Evolutionary conservation across 2,888 invertebrate genomes (phyloP), one percentile per base, ranked within the genome.

Genomic region (Cantharis rustica): DNA sequence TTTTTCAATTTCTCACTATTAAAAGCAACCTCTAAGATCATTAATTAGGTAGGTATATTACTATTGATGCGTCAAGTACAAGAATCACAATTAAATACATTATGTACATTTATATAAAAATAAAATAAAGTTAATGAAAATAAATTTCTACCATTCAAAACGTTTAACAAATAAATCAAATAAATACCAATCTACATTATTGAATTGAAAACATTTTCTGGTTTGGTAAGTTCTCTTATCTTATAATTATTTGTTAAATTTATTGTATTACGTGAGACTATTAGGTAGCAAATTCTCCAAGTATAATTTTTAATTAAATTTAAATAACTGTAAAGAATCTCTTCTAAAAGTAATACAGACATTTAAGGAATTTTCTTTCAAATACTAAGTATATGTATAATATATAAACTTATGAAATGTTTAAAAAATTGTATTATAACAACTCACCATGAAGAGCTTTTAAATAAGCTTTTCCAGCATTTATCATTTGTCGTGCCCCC

Each of bases 361-460:
- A n/a, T n/a, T 47, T 7, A 47, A n/a, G n/a, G 9, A 47, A 47
- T 5, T 47, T 47, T n/a, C n/a, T 1, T 5, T 47, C n/a, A 47
- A n/a, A 2, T 47, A 47, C n/a, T 23, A 9, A 9, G 7, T 20
- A 20, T 5, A 20, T 5, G 0, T 23, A 23, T 23, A 23, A 1
- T 20, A 2, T 7, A n/a, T n/a, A 47, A 47, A 31, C 13, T 47
- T 47, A 7, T n/a, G 7, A n/a, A 7, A 13, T n/a, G n/a, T 47
- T 47, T n/a, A 47, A 47, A 47, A 47, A 47, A 47, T 13, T 47
- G 31, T 13, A 31, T 31, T 31, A 13, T 47, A 7, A 47, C 15
- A 80, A 91, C 95, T 94, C 90, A 97, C 97, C 96, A 89, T 97
- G 96, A 86, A 98, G 92, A 84, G 97, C 96, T 89, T 98, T 98